Conservation (phyloP, 2,797 vertebrate genomes). For the Apogon talboti region DNA sequence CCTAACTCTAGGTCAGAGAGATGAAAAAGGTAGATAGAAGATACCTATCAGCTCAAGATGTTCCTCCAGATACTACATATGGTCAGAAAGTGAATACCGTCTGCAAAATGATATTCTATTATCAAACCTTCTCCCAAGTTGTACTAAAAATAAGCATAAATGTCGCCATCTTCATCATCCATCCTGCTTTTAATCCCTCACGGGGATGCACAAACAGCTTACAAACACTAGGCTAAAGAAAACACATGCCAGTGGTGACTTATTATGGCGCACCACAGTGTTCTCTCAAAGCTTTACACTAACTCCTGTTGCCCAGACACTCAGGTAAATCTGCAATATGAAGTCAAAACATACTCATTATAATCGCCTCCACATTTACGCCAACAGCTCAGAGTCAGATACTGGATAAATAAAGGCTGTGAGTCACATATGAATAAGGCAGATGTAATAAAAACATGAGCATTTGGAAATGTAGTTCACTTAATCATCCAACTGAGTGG, state of each 20-base stretch:
- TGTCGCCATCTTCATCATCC: conserved; percentile 21
- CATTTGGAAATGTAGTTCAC: conserved; percentile 16
- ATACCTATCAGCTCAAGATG: no score
- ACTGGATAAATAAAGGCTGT: conserved; percentile 49
- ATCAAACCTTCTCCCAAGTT: background rate
- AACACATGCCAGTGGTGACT: conserved; percentile 3
- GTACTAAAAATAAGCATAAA: conserved; percentile 3
- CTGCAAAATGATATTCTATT: conserved; percentile 10
- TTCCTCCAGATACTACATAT: no score
- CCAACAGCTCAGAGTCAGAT: conserved; percentile 51
- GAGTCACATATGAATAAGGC: conserved; percentile 55
- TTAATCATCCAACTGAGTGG: conserved; percentile 26
- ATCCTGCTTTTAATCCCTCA: conserved; percentile 1
- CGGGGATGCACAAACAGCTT: conserved; percentile 34
- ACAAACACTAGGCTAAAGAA: conserved; percentile 15
- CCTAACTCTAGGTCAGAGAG: no score
- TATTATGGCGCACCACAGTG: background rate
- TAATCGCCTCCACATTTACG: conserved; percentile 53
- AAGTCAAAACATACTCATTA: conserved; percentile 57
- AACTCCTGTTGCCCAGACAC: conserved; percentile 28
- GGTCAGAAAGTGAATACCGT: no score
- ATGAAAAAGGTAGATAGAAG: no score
- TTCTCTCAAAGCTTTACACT: conserved; percentile 38
- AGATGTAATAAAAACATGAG: conserved; percentile 28
- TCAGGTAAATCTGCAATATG: conserved; percentile 47